Base-by-base conservation (phyloP, 2,113 vertebrate genomes). In the Agapornis roseicollis region DNA sequence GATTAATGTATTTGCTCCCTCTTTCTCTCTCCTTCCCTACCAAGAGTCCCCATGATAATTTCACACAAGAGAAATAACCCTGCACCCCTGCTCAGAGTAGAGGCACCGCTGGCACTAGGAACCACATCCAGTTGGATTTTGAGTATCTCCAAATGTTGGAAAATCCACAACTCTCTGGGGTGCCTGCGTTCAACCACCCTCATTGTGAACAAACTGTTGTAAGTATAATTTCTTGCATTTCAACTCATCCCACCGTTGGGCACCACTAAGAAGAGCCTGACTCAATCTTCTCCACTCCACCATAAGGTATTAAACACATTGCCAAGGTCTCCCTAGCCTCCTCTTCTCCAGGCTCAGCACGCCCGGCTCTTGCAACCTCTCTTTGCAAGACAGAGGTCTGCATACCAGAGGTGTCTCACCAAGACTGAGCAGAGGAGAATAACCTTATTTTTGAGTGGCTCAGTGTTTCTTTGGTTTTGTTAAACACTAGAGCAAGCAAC, bases 381-480 rank as follows among this genome's bases (percentile, higher is more conserved):
- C 15, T 9, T 9, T 1, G 0, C 15, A 29, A 2, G 4, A 52
- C 4, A 64, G 28, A 58, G 33, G 17, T 33, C 66, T 65, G 17
- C 17, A 31, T 5, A 3, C 15, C 56, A 84, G 39, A 56, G 39
- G 9, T 27, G 19, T 31, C 24, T 72, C 46, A 61, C 19, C 4
- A 8, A 14, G 11, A 9, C 52, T 53, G 17, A 82, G 23, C 0
- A 64, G 8, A 82, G 25, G 22, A 5, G 17, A 85, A 61, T 28
- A 88, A 79, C 4, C 9, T 37, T 13, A 66, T 53, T 66, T 69
- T 7, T n/a, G 1, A 82, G 73, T 13, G 14, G 20, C 11, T 63
- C 25, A 3, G 3, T 6, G 15, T 29, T 82, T 82, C 33, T 55
- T 70, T n/a, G 1, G 28, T 49, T 82, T 73, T 83, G 35, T 17